Base-by-base conservation (phyloP, 1,140 invertebrate species). In the Aphelenchoides besseyi region DNA sequence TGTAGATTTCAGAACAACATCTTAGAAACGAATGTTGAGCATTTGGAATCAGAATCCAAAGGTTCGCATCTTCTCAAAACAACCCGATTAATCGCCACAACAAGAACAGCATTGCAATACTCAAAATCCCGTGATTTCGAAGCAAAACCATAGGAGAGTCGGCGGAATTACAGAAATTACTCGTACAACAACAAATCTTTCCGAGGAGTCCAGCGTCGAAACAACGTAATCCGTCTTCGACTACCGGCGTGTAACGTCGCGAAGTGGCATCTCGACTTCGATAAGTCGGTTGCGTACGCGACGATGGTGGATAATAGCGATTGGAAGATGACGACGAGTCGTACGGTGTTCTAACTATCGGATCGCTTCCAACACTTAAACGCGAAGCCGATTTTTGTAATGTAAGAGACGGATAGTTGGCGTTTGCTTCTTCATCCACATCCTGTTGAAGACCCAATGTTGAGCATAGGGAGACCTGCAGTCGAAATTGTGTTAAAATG, bases 201-300 rank as follows among this genome's bases (percentile, higher is more conserved):
- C 69, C 69, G 18, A 70, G n/a, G 16, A 29, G 18, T n/a, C 69
- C 69, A n/a, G 26, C 69, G 28, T 70, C 61, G 29, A 70, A 70
- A 32, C 69, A 70, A 28, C 69, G 69, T 30, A 32, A 23, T 23
- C 37, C 61, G 9, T 12, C 26, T 12, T 5, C 32, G 5, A 59
- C 5, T 28, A 23, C 5, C 12, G 55, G 5, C 5, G 5, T 33
- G 18, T 8, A 59, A 33, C 55, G 55, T 5, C 55, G 55, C 18
- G 55, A 59, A 8, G 32, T 8, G 55, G 23, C 5, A 23, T 18
- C 55, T 5, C 5, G 5, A 8, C 23, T 23, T 5, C 55, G 55
- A 33, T 5, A 59, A 28, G 5, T 59, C 5, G 5, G 5, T 33
- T 18, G 5, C 5, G 55, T 8, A 5, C 5, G 55, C 12, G 55